Evolutionary conservation across 2,797 vertebrate species (phyloP).

Genomic region (Microchirus variegatus): DNA sequence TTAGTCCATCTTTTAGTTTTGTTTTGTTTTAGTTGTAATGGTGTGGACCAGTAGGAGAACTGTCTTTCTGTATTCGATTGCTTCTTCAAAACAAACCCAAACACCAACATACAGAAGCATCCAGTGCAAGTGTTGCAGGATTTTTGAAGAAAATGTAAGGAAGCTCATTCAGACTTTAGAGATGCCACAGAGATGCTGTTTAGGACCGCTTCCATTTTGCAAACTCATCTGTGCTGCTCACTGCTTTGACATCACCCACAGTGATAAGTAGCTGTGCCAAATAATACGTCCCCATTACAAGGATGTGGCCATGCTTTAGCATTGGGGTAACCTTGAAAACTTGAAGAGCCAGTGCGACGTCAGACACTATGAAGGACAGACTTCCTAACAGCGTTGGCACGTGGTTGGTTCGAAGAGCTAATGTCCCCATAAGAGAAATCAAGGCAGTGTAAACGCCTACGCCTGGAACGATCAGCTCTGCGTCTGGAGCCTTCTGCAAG

Average conservation of each 20-base stretch:
- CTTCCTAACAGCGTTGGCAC: constrained; percentile 69
- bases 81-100: not conserved
- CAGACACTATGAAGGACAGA: constrained; percentile 83
- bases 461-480: constrained; percentile 64
- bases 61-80: not conserved
- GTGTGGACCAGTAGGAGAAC: not conserved
- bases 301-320: constrained; percentile 39
- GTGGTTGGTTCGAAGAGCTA: constrained; percentile 69
- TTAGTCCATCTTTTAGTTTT: constrained; percentile 1
- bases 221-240: constrained; percentile 60
- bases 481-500: constrained; percentile 59
- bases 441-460: constrained; percentile 74
- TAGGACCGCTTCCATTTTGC: constrained; percentile 80
- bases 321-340: constrained; percentile 72
- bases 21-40: not conserved
- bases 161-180: not conserved
- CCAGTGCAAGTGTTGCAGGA: not conserved
- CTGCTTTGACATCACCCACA: constrained; percentile 75
- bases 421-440: constrained; percentile 74
- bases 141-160: not conserved
- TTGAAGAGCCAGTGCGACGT: constrained; percentile 78
- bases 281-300: constrained; percentile 89
- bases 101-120: not conserved
- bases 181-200: constrained; percentile 14
- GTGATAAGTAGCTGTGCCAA: constrained; percentile 85